Conservation (phyloP, 2,797 vertebrate species). For the Agapornis canus region DNA sequence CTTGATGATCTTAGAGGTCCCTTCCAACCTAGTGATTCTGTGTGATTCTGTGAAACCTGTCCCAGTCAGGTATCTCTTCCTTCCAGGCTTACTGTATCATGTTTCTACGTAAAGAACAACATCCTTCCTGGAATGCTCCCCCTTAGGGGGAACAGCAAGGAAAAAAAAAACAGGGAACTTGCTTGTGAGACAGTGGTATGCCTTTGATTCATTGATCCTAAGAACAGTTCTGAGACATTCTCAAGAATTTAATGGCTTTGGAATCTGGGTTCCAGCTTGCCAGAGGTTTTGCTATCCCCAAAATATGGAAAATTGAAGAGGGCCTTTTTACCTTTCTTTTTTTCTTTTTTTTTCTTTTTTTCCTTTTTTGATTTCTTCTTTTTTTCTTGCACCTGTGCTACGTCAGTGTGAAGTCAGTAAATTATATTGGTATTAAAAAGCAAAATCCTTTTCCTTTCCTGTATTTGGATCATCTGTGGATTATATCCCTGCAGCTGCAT, state of each 20-base stretch:
- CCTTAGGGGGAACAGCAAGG: slow-evolving; percentile 9
- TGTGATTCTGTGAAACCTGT: too few relatives aligned
- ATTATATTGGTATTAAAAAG: not conserved
- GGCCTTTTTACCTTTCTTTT: not conserved
- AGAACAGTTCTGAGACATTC: not conserved
- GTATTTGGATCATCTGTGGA: not conserved
- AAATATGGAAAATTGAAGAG: not conserved
- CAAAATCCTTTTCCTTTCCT: not conserved
- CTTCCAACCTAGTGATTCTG: too few relatives aligned
- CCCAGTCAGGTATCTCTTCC: not conserved
- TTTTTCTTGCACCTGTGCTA: not conserved
- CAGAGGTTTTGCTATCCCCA: not conserved
- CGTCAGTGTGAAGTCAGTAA: not conserved
- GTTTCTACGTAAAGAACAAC: slow-evolving; percentile 21
- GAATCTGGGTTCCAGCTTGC: not conserved
- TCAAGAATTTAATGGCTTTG: not conserved
- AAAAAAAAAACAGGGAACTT: not conserved
- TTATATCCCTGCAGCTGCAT: not conserved
- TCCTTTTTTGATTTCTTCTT: too few relatives aligned
- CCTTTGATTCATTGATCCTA: slow-evolving; percentile 42
- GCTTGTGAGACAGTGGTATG: not conserved
- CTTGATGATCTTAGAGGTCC: too few relatives aligned
- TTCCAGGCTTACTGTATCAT: not conserved
- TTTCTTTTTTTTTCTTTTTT: not conserved
- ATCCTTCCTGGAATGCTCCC: slow-evolving; percentile 33